These are phyloP conservation scores for Spongia lamella DNA, from an alignment of 37 sponge, comb jelly and placozoan species.

Conservation along the genomic window DNA sequence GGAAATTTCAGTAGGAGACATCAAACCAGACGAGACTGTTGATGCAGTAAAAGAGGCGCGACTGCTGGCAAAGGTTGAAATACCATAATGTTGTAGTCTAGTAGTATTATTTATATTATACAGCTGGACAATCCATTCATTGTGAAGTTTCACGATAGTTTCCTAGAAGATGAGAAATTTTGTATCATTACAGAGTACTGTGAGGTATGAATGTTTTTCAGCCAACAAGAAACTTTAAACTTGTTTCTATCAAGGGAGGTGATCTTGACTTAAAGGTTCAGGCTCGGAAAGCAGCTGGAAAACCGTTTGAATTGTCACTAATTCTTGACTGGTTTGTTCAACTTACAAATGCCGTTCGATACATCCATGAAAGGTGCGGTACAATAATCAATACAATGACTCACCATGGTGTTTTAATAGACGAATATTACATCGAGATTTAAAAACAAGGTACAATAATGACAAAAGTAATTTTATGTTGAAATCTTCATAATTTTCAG, in stretches of 20 bases:
- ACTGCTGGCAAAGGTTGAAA: conserved; percentile 69
- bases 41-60: conserved; percentile 86
- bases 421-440: conserved; percentile 89
- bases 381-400: not conserved
- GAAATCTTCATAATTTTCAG: conserved; percentile 10
- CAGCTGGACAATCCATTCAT: conserved; percentile 95
- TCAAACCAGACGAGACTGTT: conserved; percentile 82
- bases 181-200: conserved; percentile 97
- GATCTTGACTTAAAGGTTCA: conserved; percentile 87
- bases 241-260: conserved; percentile 69
- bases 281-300: conserved; percentile 47
- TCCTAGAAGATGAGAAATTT: conserved; percentile 84
- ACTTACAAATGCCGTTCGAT: conserved; percentile 86
- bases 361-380: conserved; percentile 83
- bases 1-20: conserved; percentile 71
- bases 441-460: conserved; percentile 80
- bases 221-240: not conserved
- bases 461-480: not conserved
- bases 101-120: too few species aligned
- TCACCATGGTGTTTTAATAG: conserved; percentile 6
- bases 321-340: conserved; percentile 96
- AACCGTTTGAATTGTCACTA: conserved; percentile 66
- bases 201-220: conserved; percentile 62
- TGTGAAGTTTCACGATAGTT: conserved; percentile 93
- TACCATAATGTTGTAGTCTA: conserved; percentile 7